These are phyloP conservation scores for Motacilla alba DNA, from an alignment of 2,113 vertebrate genomes.

Conservation along the genomic window DNA sequence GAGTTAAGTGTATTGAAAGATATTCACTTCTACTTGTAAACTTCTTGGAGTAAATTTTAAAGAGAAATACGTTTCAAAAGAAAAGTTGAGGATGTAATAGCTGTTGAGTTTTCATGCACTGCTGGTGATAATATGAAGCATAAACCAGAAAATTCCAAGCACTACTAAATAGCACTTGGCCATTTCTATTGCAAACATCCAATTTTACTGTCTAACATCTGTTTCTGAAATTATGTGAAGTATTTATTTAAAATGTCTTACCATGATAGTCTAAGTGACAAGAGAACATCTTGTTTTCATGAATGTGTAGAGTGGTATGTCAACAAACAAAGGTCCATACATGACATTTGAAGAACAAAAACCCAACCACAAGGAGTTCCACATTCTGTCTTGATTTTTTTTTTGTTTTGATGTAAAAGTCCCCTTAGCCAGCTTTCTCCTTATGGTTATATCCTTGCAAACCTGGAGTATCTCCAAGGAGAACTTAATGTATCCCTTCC, in stretches of 20 bases:
- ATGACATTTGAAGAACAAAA: slow-evolving; percentile 44
- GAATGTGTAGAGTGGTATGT: slow-evolving; percentile 39
- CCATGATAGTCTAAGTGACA: slow-evolving; percentile 20
- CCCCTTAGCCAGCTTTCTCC: neutral
- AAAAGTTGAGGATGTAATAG: neutral
- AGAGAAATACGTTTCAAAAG: neutral
- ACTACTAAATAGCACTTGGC: neutral
- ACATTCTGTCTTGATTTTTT: neutral
- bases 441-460: neutral
- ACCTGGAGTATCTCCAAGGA: neutral
- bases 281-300: slow-evolving; percentile 72
- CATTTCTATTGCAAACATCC: neutral
- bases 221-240: slow-evolving; percentile 61
- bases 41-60: neutral
- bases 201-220: slow-evolving; percentile 46
- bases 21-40: neutral
- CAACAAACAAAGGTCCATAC: slow-evolving; percentile 55
- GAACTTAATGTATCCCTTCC: neutral
- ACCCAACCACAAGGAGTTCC: slow-evolving; percentile 16
- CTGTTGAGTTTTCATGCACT: neutral
- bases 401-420: neutral
- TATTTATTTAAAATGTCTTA: slow-evolving; percentile 63
- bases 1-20: neutral
- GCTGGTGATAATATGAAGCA: neutral
- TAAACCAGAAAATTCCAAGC: neutral